phyloP scores from a whole-genome alignment of 2,113 vertebrate species.

The Cryptotis parvus region DNA sequence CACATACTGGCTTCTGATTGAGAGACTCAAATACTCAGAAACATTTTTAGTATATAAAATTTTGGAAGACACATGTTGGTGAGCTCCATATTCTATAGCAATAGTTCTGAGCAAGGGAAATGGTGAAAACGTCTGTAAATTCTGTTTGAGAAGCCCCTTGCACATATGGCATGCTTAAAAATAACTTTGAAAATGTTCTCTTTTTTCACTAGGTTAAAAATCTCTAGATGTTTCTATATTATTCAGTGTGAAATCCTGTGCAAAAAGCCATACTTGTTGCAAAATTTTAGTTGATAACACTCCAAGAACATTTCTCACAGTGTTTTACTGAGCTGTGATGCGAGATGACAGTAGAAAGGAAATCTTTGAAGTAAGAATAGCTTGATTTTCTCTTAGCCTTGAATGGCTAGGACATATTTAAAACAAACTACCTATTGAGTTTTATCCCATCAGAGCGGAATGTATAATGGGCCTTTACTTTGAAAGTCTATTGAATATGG shows the following conservation, averaged over 20 bases:
- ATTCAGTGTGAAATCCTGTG: slow-evolving; percentile 88
- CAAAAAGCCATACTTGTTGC: slow-evolving; percentile 84
- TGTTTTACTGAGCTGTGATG: slow-evolving; percentile 83
- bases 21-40: slow-evolving; percentile 53
- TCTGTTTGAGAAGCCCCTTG: slow-evolving; percentile 84
- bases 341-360: slow-evolving; percentile 85
- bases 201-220: slow-evolving; percentile 83
- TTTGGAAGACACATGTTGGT: slow-evolving; percentile 35
- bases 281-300: slow-evolving; percentile 85
- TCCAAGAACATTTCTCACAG: slow-evolving; percentile 85
- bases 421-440: slow-evolving; percentile 48
- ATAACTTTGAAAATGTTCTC: slow-evolving; percentile 80
- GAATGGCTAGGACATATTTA: slow-evolving; percentile 63
- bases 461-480: slow-evolving; percentile 41
- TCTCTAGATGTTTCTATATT: slow-evolving; percentile 88
- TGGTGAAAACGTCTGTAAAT: slow-evolving; percentile 78
- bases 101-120: slow-evolving; percentile 77
- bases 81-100: slow-evolving; percentile 62
- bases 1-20: slow-evolving; percentile 56
- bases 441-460: slow-evolving; percentile 58
- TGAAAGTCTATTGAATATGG: slow-evolving; percentile 35
- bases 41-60: background rate
- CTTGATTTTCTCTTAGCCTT: slow-evolving; percentile 73
- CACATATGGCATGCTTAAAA: slow-evolving; percentile 84
- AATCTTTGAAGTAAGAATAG: slow-evolving; percentile 80